phyloP scores from a whole-genome alignment of 2,888 invertebrate genomes.

The Watsonalla binaria region DNA sequence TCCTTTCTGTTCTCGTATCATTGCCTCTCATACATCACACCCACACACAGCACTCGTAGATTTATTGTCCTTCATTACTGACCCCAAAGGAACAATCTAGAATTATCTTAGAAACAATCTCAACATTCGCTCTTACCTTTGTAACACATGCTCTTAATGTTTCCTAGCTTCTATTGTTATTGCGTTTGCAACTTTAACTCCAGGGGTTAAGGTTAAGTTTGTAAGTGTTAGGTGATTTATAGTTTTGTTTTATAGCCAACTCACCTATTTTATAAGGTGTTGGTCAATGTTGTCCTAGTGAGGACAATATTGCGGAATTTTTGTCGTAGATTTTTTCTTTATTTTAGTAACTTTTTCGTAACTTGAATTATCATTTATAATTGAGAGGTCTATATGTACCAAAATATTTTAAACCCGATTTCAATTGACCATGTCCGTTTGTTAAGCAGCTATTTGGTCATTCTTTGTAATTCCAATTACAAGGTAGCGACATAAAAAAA shows the following conservation, averaged over 20 bases:
- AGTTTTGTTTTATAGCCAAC: conserved; percentile 45
- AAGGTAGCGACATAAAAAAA: too few relatives aligned
- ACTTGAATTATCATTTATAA: too few relatives aligned
- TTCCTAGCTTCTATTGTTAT: conserved; percentile 9
- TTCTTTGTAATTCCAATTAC: too few relatives aligned
- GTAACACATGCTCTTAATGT: conserved; percentile 60
- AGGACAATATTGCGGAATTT: conserved; percentile 30
- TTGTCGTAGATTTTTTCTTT: conserved; percentile 3
- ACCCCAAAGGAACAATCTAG: conserved; percentile 31
- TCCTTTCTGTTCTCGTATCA: conserved; percentile 12
- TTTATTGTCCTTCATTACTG: conserved; percentile 51
- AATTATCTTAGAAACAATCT: conserved; percentile 51
- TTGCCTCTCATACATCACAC: conserved; percentile 22
- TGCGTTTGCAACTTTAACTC: conserved; percentile 3
- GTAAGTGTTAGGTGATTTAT: conserved; percentile 6
- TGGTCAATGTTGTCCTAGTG: conserved; percentile 40
- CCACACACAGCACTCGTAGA: conserved; percentile 24
- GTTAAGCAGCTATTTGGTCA: too few relatives aligned
- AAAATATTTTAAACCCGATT: too few relatives aligned
- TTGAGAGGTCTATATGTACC: too few relatives aligned
- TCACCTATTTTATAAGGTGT: conserved; percentile 41
- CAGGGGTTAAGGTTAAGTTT: rapidly evolving
- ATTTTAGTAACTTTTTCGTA: too few relatives aligned
- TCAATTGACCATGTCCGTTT: too few relatives aligned
- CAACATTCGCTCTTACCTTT: conserved; percentile 55